Percentiles rank a stretch among this genome's conserved stretches.
These are phyloP conservation scores for Schizopygopsis malacanthus DNA, from an alignment of 2,797 vertebrate genomes.

Conservation along the genomic window DNA sequence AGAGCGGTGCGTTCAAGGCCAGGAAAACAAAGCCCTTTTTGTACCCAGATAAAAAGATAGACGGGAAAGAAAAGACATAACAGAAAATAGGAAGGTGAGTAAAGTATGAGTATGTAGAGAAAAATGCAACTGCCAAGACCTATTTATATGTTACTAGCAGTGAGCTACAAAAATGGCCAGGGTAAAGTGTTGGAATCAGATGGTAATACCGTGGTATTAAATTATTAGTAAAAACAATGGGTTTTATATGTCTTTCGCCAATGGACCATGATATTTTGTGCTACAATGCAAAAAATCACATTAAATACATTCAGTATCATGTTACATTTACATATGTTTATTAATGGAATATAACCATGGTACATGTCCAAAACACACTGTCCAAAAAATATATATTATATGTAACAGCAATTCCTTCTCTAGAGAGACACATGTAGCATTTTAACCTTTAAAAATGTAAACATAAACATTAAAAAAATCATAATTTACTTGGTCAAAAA, in stretches of 20 bases:
- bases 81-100: slow-evolving; percentile 56
- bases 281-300: not conserved
- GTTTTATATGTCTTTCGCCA: not conserved
- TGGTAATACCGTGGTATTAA: not conserved
- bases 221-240: not conserved
- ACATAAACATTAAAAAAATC: no score
- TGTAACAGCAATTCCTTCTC: not conserved
- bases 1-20: slow-evolving; percentile 54
- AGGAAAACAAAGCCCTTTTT: slow-evolving; percentile 61
- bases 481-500: not conserved
- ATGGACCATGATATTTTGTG: not conserved
- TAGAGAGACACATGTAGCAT: not conserved
- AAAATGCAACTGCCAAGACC: not conserved
- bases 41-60: slow-evolving; percentile 54
- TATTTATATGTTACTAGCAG: not conserved
- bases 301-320: not conserved
- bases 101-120: not conserved
- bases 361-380: not conserved
- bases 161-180: no score
- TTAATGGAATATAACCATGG: no score
- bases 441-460: no score
- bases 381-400: not conserved
- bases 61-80: slow-evolving; percentile 54
- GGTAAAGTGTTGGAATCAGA: not conserved
- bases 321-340: no score